phyloP scores from a whole-genome alignment of 1,140 invertebrate species.

The Macrocentrus cingulum region DNA sequence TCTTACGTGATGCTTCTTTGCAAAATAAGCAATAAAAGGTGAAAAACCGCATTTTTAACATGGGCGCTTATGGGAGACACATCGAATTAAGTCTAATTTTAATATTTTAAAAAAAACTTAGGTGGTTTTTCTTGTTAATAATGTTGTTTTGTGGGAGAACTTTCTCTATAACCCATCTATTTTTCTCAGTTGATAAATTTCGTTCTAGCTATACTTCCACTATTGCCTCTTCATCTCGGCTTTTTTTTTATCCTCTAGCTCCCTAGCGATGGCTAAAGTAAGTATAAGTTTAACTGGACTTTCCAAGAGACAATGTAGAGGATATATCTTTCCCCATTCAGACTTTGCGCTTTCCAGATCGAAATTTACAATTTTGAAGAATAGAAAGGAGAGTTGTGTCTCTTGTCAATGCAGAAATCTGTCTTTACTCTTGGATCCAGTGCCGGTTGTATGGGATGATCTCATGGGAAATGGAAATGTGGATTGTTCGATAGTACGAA shows the following conservation, averaged over 20 bases:
- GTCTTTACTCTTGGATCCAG: too few relatives aligned
- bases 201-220: too few relatives aligned
- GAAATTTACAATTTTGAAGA: conserved; percentile 16
- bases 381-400: too few relatives aligned
- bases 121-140: conserved; percentile 23
- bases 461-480: conserved; percentile 29
- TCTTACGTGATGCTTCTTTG: too few relatives aligned
- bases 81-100: too few relatives aligned
- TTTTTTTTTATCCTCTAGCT: conserved; percentile 12
- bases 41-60: too few relatives aligned
- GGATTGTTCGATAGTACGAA: conserved; percentile 4
- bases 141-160: conserved; percentile 24
- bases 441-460: conserved; percentile 11
- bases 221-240: neutral
- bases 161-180: conserved; percentile 9
- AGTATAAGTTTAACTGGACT: conserved; percentile 1
- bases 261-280: neutral
- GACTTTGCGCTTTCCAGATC: conserved; percentile 9
- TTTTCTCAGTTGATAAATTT: conserved; percentile 20
- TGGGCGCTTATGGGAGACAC: too few relatives aligned
- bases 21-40: too few relatives aligned
- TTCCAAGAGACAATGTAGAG: neutral
- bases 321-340: neutral
- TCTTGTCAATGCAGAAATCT: too few relatives aligned
- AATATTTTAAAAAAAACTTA: conserved; percentile 9